These are phyloP conservation scores for Pangasius sanitwongsei DNA, from an alignment of 2,797 vertebrate genomes.

Conservation along the genomic window DNA sequence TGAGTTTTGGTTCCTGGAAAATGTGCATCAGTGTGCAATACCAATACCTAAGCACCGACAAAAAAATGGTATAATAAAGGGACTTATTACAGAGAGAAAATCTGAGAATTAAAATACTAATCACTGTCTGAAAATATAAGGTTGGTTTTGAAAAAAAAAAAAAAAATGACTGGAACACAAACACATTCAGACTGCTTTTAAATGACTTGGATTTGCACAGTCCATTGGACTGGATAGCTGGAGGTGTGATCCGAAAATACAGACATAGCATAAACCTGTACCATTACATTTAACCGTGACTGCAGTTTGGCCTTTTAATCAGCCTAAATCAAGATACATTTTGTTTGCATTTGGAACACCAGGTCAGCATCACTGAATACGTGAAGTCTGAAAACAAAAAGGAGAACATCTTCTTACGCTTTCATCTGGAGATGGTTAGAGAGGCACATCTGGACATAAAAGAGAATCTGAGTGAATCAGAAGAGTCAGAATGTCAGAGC, in stretches of 20 bases:
- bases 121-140: neutral
- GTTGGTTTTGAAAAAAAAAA: neutral
- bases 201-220: neutral
- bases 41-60: neutral
- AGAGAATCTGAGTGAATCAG: slow-evolving; percentile 17
- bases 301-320: neutral
- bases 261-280: neutral
- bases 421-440: slow-evolving; percentile 67
- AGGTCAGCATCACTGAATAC: slow-evolving; percentile 3
- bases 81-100: neutral
- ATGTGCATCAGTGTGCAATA: neutral
- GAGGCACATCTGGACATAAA: no score
- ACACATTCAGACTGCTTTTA: neutral
- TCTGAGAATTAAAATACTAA: neutral
- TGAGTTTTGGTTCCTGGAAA: neutral
- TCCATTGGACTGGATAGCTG: neutral
- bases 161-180: neutral
- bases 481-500: neutral
- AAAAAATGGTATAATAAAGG: no score
- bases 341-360: slow-evolving; percentile 66
- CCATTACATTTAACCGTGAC: neutral
- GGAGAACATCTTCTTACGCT: slow-evolving; percentile 56
- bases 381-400: slow-evolving; percentile 49
- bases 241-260: neutral
- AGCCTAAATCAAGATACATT: neutral